Conservation (phyloP, 2,797 vertebrate genomes). For the Tokudaia muenninki region DNA sequence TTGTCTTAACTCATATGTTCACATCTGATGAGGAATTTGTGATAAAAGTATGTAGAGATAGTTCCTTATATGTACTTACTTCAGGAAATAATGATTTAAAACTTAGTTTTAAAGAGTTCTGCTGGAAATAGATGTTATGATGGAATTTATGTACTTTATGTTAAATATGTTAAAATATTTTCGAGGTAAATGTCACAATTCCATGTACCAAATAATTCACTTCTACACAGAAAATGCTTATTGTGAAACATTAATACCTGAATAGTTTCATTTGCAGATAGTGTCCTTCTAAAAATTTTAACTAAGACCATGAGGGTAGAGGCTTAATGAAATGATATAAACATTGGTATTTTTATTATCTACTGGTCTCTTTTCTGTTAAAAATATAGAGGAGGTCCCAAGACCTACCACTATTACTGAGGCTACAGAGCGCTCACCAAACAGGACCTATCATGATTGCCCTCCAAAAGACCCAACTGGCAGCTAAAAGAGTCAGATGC, state of each 20-base stretch:
- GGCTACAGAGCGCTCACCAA: too few relatives aligned
- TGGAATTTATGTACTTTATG: background rate
- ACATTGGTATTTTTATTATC: background rate
- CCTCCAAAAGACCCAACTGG: too few relatives aligned
- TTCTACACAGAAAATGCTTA: background rate
- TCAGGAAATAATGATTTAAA: background rate
- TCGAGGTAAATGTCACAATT: background rate
- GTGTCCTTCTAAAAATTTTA: background rate
- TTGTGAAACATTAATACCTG: background rate
- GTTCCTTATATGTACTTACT: background rate
- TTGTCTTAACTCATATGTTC: background rate
- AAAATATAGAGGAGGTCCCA: background rate
- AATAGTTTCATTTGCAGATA: background rate
- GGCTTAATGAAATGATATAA: background rate
- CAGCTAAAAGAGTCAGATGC: too few relatives aligned
- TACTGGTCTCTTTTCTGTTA: background rate
- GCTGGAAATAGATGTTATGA: background rate
- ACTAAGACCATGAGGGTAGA: background rate
- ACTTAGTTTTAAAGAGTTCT: background rate
- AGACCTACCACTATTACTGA: too few relatives aligned
- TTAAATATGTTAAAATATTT: background rate
- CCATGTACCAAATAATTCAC: fast-evolving
- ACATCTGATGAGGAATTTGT: background rate
- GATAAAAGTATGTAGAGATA: background rate
- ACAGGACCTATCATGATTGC: too few relatives aligned